Evolutionary conservation across 2,797 vertebrate species (phyloP), one percentile per base, ranked within the genome.

Genomic region (Otus scops): DNA sequence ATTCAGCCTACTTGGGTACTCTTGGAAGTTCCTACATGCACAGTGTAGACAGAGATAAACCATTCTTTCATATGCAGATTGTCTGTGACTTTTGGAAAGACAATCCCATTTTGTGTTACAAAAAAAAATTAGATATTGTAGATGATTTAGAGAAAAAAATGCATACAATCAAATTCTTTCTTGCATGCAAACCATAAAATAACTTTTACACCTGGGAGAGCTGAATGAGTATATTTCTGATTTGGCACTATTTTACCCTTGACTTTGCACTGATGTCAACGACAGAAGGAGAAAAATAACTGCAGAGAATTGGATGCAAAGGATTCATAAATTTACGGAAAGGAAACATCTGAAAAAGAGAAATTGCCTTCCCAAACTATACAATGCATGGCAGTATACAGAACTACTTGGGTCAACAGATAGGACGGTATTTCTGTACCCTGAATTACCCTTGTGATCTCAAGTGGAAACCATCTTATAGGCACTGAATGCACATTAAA

Each of bases 371-470:
- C 41, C 71, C 15, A 8, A 88, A 3, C 61, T 12, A 4, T 5
- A 28, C 39, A 16, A 24, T 32, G 71, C 16, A 32, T 5, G 18
- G 78, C 78, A 77, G 81, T 7, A 28, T 24, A 91, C 51, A 69
- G 68, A 90, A 50, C 86, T 88, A 45, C 90, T 36, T 53, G 90
- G 95, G 93, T 96, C 96, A 96, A 61, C 81, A 95, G 96, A 74
- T 10, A 89, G 93, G 94, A 95, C 9, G 5, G 93, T 22, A 4
- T 61, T 77, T 71, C 88, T 75, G 84, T 77, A 91, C 88, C 94
- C 90, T 86, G 94, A 89, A 95, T 95, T 89, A 93, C 94, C 90
- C 86, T 79, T 94, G 90, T 93, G 95, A 94, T 95, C 94, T 97
- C 90, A 92, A 92, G 92, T 92, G 93, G 90, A 97, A 95, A 94